Conservation (phyloP, 1,140 invertebrate genomes). For the Tetraneura akinire region DNA sequence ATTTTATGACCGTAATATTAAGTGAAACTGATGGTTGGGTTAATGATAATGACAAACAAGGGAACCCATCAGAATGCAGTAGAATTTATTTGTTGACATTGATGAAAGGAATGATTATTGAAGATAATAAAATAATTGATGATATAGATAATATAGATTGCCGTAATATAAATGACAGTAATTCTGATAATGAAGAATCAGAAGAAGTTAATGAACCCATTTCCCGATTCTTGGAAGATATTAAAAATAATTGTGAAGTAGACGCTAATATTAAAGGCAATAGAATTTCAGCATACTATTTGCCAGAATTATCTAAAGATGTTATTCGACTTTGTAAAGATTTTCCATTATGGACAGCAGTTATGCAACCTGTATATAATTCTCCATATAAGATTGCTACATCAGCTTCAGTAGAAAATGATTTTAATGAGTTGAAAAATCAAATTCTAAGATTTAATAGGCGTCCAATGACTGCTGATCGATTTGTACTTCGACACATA, state of each 20-base stretch:
- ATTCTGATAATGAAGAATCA: background rate
- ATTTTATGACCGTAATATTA: background rate
- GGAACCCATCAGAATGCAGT: background rate
- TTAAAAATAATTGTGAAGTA: background rate
- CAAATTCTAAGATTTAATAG: background rate
- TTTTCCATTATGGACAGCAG: constrained; percentile 12
- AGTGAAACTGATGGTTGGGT: constrained; percentile 2
- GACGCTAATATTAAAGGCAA: background rate
- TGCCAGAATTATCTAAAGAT: constrained; percentile 16
- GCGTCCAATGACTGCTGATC: background rate
- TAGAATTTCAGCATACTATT: background rate
- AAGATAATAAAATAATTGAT: background rate
- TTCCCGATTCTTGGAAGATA: background rate
- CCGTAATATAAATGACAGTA: too few species aligned
- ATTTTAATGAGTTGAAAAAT: constrained; percentile 13
- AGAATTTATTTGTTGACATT: background rate
- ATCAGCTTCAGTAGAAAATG: background rate
- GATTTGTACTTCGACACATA: background rate
- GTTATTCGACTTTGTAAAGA: background rate
- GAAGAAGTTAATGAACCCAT: too few species aligned
- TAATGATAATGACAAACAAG: background rate
- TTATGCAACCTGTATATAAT: background rate
- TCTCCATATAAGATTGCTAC: background rate
- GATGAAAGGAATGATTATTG: background rate
- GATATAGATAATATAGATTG: too few species aligned